Base-by-base conservation (phyloP, 1,140 invertebrate genomes). In the Chrysomallon squamiferum region DNA sequence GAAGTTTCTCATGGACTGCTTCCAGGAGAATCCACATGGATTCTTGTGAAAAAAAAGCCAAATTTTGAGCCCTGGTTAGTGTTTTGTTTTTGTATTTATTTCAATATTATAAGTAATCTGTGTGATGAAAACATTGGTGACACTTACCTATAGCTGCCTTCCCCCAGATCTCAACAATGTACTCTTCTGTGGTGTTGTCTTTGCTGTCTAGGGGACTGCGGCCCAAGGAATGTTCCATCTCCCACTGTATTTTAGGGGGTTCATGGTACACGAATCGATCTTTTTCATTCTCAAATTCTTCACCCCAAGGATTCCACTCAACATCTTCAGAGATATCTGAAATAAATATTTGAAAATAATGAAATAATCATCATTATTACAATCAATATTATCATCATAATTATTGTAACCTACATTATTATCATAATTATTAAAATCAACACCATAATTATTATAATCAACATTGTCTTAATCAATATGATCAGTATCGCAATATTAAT, bases 141-240 rank as follows among this genome's bases (percentile, higher is more conserved):
- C 3, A 65, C 70, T 83, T 72, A 82, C 87, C 87, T 54, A 89
- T 87, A 18, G 88, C 85, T 27, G 88, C 87, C 79, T 88, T 88
- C 4, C 87, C 86, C 87, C 87, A 88, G 20, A 88, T 84, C 74
- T 88, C 88, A 32, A 88, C 82, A 57, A 71, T 66, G 52, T 64
- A 63, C 9, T 65, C 62, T 29, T 67, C 54, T n/a, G 56, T 58
- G n/a, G 47, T 70, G 35, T 66, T 58, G 54, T 58, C 73, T 45
- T 62, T 61, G 49, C 62, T 65, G 15, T 65, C 66, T 30, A 65
- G 57, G 2, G 65, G 64, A 62, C 57, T 69, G 32, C 71, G 66
- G 7, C 33, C 38, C 25, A 57, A 27, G 35, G 29, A 33, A 9
- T 52, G 50, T 59, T 56, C 50, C 5, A 72, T 60, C 59, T 69